Evolutionary conservation across 2,888 invertebrate species (phyloP).

Genomic region (Drosophila nr. perissopoda): DNA sequence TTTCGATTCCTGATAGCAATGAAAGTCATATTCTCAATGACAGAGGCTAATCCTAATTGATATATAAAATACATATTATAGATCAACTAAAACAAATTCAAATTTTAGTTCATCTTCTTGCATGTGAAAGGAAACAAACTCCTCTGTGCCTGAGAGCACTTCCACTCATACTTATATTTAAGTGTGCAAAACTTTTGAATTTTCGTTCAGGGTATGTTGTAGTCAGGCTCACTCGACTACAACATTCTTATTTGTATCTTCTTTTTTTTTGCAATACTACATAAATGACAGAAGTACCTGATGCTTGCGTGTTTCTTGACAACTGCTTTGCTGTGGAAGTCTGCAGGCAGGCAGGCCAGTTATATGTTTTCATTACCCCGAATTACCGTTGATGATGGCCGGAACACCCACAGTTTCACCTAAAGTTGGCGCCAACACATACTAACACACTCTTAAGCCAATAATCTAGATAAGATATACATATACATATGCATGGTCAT

Average conservation of each 20-base stretch:
- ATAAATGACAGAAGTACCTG: conserved; percentile 44
- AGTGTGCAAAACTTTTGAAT: background rate
- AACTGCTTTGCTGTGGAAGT: conserved; percentile 39
- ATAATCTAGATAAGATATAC: conserved; percentile 1
- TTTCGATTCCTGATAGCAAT: background rate
- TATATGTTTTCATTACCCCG: conserved; percentile 75
- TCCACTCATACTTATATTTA: background rate
- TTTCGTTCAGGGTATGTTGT: background rate
- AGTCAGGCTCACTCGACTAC: background rate
- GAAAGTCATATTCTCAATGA: background rate
- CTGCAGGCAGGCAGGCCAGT: conserved; percentile 51
- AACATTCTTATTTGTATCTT: background rate
- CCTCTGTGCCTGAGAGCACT: too few relatives aligned
- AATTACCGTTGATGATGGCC: conserved; percentile 42
- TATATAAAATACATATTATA: background rate
- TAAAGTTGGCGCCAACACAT: conserved; percentile 20
- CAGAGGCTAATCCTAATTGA: background rate
- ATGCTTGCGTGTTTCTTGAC: conserved; percentile 24
- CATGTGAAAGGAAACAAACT: background rate
- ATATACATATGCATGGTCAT: conserved; percentile 23
- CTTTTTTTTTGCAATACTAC: conserved; percentile 18
- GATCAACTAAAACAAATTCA: background rate
- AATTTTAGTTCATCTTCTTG: too few relatives aligned
- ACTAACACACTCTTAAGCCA: conserved; percentile 52
- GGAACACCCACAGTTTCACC: conserved; percentile 68